Conservation (phyloP, 2,888 invertebrate genomes). For the Mythimna ferrago region DNA sequence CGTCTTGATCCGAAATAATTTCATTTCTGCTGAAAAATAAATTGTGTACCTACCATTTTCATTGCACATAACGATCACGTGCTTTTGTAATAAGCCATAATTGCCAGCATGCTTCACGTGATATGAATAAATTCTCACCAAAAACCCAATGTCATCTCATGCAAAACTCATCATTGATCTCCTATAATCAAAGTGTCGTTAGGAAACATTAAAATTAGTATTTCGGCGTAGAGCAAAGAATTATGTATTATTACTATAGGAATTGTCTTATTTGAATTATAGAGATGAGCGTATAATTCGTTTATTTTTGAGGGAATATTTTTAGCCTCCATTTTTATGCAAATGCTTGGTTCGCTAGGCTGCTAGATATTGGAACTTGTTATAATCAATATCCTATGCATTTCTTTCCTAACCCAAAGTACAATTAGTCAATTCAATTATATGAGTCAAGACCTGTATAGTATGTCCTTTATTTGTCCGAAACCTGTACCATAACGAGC, state of each 20-base stretch:
- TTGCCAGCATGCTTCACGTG: neutral
- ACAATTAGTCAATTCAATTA: too few species aligned
- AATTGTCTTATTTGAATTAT: constrained; percentile 5
- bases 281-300: constrained; percentile 8
- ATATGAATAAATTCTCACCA: constrained; percentile 12
- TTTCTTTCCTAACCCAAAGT: too few species aligned
- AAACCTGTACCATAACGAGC: too few species aligned
- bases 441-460: too few species aligned
- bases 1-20: too few species aligned
- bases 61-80: neutral
- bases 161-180: constrained; percentile 35
- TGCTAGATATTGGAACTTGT: too few species aligned
- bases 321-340: too few species aligned
- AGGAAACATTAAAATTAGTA: constrained; percentile 49
- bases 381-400: too few species aligned
- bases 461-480: too few species aligned
- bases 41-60: neutral
- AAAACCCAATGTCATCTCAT: constrained; percentile 43
- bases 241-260: constrained; percentile 16
- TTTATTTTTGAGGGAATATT: neutral
- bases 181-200: constrained; percentile 77
- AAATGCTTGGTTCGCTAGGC: too few species aligned
- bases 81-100: neutral
- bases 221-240: constrained; percentile 13
- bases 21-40: too few species aligned